Base-by-base conservation (phyloP, 1,140 invertebrate species). In the Chironomus tepperi region DNA sequence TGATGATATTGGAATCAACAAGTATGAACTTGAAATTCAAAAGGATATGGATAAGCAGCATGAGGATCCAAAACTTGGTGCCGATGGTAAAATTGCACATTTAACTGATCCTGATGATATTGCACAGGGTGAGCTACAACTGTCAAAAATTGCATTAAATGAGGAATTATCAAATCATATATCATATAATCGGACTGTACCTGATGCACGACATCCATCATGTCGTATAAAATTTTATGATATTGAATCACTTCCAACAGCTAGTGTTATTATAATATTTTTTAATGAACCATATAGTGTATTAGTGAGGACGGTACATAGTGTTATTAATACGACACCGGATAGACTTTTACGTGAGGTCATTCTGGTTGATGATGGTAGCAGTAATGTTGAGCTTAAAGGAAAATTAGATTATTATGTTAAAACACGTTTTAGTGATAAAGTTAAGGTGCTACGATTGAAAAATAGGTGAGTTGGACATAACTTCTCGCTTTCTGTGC, bases 271-370 rank as follows among this genome's bases (percentile, higher is more conserved):
- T 43, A 89, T 97, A 72, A 93, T 96, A 77, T 97, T 95, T 84
- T 93, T 90, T 79, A 95, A 97, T 81, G 95, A 97, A 84, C 90
- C 94, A 3, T 91, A 91, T 82, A 92, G 93, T 6, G 89, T 93
- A 24, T 86, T 97, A 64, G 79, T 97, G 24, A 80, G 95, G 19
- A 96, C 94, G 0, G 88, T 96, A 12, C 91, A 93, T 86, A 94
- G 91, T 80, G 93, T 96, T 0, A 81, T 96, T n/a, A 91, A 93
- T 83, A 87, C 91, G 75, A 90, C 90, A 10, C 89, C 93, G 3
- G 76, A 84, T 0, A 79, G 87, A 75, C 82, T 89, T 43, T 80
- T 94, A 12, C 87, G 92, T 78, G 94, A 97, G 85, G 91, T 97
- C 75, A 89, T 97, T 77, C 84, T 97, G 18, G 90, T 97, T 3